Evolutionary conservation across 1,140 invertebrate genomes (phyloP).

Genomic region (Tribolium madens): DNA sequence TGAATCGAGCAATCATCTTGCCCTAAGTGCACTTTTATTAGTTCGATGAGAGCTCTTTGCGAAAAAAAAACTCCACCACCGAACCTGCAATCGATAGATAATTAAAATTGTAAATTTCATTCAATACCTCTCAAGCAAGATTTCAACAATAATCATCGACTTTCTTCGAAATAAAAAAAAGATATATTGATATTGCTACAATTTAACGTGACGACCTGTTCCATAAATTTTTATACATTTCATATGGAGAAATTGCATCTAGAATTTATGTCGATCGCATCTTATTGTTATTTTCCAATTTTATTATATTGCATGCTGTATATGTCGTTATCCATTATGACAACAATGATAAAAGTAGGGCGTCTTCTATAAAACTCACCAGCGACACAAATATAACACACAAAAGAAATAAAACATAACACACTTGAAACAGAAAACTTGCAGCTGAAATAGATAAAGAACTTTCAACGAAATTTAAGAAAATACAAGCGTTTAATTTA

Average conservation of each 20-base stretch:
- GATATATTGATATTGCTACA: neutral
- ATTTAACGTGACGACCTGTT: constrained; percentile 7
- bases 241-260: constrained; percentile 16
- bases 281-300: constrained; percentile 30
- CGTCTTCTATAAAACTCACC: neutral
- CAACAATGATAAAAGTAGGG: constrained; percentile 6
- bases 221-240: constrained; percentile 29
- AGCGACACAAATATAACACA: neutral
- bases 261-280: constrained; percentile 20
- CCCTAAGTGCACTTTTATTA: constrained; percentile 20
- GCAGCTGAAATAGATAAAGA: too few species aligned
- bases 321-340: constrained; percentile 9
- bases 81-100: neutral
- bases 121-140: too few species aligned
- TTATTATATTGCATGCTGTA: constrained; percentile 8
- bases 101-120: constrained; percentile 27
- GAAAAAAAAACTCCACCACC: neutral
- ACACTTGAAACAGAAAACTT: neutral
- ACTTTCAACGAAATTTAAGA: too few species aligned
- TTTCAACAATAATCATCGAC: neutral
- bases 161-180: constrained; percentile 1
- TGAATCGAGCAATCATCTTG: constrained; percentile 22
- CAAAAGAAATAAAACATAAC: neutral
- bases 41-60: constrained; percentile 13
- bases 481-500: too few species aligned